A percentile compares a stretch with the other conserved stretches of the same genome.
These are phyloP conservation scores for Pampusana beccarii DNA, from an alignment of 2,113 vertebrate genomes.

Conservation along the genomic window DNA sequence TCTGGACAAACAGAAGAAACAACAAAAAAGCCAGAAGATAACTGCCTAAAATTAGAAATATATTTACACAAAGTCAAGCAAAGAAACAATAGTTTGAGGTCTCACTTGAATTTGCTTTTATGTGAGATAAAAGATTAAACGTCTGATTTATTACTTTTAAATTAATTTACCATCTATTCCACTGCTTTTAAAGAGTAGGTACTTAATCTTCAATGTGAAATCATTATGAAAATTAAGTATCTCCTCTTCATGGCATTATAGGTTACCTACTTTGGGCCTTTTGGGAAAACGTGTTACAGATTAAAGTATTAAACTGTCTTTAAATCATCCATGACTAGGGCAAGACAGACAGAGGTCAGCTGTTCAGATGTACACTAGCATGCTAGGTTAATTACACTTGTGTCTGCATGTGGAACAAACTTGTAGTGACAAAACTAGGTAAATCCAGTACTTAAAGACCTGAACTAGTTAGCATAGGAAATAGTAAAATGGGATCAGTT, in stretches of 20 bases:
- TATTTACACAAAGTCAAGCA: not conserved
- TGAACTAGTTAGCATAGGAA: not conserved
- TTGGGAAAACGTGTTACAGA: not conserved
- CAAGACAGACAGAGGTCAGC: constrained; percentile 24
- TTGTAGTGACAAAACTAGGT: not conserved
- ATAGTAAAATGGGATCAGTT: not conserved
- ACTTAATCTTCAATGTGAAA: constrained; percentile 8
- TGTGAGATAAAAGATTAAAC: not conserved
- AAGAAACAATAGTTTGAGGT: not conserved
- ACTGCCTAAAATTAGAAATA: not conserved
- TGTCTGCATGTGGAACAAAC: not conserved
- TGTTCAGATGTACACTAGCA: not conserved
- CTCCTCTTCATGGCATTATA: not conserved
- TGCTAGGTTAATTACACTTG: not conserved
- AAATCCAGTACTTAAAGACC: not conserved
- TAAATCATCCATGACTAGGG: not conserved
- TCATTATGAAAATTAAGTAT: constrained; percentile 12
- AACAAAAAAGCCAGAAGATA: not conserved
- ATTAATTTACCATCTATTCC: not conserved
- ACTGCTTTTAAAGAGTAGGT: not conserved
- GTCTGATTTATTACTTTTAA: not conserved
- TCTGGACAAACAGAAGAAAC: not conserved
- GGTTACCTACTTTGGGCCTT: not conserved
- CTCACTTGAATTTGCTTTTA: not conserved
- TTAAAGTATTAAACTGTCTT: constrained; percentile 45